These are phyloP conservation scores for Acronicta alni DNA, from an alignment of 2,888 invertebrate genomes.

Conservation along the genomic window DNA sequence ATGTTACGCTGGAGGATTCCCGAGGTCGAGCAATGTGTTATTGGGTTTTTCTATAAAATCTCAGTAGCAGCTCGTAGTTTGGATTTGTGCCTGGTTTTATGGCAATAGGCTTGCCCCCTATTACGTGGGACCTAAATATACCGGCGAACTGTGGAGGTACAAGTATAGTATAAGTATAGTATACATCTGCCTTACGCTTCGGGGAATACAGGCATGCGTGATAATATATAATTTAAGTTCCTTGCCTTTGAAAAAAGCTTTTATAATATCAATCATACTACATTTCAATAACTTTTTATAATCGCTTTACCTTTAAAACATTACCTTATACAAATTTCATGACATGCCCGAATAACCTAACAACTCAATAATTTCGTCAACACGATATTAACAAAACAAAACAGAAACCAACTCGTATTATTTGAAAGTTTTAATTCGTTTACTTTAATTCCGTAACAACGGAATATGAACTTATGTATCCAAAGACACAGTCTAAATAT, in stretches of 20 bases:
- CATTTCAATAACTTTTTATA: background rate
- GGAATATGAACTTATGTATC: slow-evolving; percentile 25
- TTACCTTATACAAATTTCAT: background rate
- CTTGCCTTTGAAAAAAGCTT: background rate
- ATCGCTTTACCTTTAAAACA: background rate
- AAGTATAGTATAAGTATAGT: too few relatives aligned
- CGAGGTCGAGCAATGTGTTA: too few relatives aligned
- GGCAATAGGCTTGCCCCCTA: too few relatives aligned
- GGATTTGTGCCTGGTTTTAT: too few relatives aligned
- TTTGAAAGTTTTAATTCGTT: slow-evolving; percentile 50
- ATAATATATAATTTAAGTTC: too few relatives aligned
- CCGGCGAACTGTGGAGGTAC: too few relatives aligned
- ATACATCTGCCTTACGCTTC: too few relatives aligned
- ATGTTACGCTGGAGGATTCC: too few relatives aligned
- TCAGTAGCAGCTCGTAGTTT: too few relatives aligned
- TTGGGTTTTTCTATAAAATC: too few relatives aligned
- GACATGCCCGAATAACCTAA: background rate
- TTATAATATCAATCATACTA: background rate
- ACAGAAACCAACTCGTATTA: slow-evolving; percentile 30
- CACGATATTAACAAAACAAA: slow-evolving; percentile 32
- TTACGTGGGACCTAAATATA: too few relatives aligned
- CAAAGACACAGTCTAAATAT: slow-evolving; percentile 7
- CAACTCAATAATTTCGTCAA: slow-evolving; percentile 11
- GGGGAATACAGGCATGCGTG: too few relatives aligned
- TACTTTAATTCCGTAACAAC: slow-evolving; percentile 36